Percentiles rank a stretch among this genome's conserved stretches.
Evolutionary conservation across 2,888 invertebrate species (phyloP).

Genomic region (Limnephilus rhombicus): DNA sequence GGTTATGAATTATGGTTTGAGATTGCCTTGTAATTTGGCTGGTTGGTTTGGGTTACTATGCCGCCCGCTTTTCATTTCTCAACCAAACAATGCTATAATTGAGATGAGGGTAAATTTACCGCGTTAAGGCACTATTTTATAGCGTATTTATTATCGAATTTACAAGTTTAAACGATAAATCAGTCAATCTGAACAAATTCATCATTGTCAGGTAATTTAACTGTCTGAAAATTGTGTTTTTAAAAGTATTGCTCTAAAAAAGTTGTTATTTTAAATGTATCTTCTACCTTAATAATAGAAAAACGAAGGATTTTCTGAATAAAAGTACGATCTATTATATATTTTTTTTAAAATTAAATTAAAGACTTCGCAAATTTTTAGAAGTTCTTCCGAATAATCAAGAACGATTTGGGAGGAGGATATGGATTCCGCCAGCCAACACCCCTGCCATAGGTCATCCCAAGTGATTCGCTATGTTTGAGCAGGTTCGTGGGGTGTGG

Average conservation of each 20-base stretch:
- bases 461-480: no score
- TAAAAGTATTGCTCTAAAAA: not conserved
- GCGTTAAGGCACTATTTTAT: slow-evolving; percentile 9
- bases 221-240: not conserved
- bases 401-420: no score
- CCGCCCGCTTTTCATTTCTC: not conserved
- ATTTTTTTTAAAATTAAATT: no score
- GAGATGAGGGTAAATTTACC: not conserved
- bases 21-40: slow-evolving; percentile 49
- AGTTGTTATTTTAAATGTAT: no score
- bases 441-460: no score
- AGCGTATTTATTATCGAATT: slow-evolving; percentile 19
- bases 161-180: not conserved
- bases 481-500: no score
- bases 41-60: not conserved
- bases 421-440: no score
- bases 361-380: no score
- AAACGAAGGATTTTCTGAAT: no score
- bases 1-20: slow-evolving; percentile 50
- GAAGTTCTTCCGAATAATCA: no score
- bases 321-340: no score
- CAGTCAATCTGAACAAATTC: slow-evolving; percentile 5
- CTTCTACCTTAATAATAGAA: no score
- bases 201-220: not conserved
- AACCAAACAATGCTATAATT: slow-evolving; percentile 18